Evolutionary conservation across 2,888 invertebrate species (phyloP).

Genomic region (Isoperla grammatica): DNA sequence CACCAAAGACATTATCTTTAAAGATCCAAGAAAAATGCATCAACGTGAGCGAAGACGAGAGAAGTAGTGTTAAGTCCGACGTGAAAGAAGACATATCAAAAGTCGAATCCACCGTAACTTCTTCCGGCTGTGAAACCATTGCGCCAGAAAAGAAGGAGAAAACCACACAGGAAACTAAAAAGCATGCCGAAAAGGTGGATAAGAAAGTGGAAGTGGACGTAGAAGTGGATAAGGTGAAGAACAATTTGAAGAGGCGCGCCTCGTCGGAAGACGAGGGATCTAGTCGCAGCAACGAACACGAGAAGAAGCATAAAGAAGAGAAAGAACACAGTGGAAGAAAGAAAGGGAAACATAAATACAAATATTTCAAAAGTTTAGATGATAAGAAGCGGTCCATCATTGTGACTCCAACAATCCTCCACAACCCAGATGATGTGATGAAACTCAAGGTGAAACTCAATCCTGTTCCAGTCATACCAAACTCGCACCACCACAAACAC

Average conservation of each 20-base stretch:
- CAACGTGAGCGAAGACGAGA: too few species aligned
- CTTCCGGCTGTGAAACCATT: too few species aligned
- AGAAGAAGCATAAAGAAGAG: conserved; percentile 7
- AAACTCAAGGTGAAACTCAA: conserved; percentile 28
- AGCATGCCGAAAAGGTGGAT: background rate
- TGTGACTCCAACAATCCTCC: conserved; percentile 23
- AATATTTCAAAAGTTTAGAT: background rate
- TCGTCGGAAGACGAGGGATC: background rate
- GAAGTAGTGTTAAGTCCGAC: too few species aligned
- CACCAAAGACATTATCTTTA: too few species aligned
- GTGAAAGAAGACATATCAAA: too few species aligned
- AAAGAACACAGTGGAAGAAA: conserved; percentile 9
- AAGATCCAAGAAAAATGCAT: too few species aligned
- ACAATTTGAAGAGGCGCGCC: background rate
- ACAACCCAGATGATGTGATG: conserved; percentile 27
- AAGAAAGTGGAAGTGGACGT: background rate
- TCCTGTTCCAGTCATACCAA: conserved; percentile 9
- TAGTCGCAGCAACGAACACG: background rate
- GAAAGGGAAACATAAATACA: conserved; percentile 27
- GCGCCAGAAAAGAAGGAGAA: background rate
- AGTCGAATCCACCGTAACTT: too few species aligned
- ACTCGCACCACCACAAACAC: conserved; percentile 23
- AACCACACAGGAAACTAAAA: background rate
- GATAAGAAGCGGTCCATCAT: conserved; percentile 14
- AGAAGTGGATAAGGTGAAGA: background rate